Evolutionary conservation across 2,113 vertebrate genomes (phyloP), one percentile per base, ranked within the genome.

Genomic region (Prietella phreatophila): DNA sequence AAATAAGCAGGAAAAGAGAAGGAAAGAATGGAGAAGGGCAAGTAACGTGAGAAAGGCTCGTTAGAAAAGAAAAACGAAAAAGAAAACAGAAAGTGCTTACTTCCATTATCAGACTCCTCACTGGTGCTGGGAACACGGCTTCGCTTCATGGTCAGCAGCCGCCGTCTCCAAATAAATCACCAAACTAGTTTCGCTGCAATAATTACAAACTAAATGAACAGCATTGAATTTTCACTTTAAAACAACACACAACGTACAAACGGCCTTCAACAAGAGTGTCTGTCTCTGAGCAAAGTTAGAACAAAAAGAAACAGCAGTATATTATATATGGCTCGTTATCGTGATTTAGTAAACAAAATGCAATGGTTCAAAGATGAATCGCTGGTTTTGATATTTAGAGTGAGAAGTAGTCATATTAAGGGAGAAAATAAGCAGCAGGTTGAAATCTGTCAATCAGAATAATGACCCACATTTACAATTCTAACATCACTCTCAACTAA

Each of bases 81-180:
- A 30, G 47, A 81, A 90, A 79, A 20, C 10, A 76, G 42, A 14
- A 85, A 30, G 86, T 92, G 93, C 98, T 99, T 96, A 99, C 98
- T 99, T 95, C 96, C 97, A 96, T 99, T 97, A 94, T 98, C 98
- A 0, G 98, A 99, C 93, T 99, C 98, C 76, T 99, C 97, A 33
- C 97, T 98, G 96, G 97, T 98, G 96, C 98, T 99, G 83, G 95
- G 96, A 93, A 97, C 95, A 87, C 96, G 95, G 91, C 92, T 95
- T 89, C 97, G 96, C 97, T 99, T 99, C 98, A 99, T 99, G 93
- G 92, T 96, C 90, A 95, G 93, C 94, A 53, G 50, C 53, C 55
- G 85, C 81, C 58, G 86, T 63, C 79, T 88, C 80, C 27, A 73
- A 82, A 89, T 53, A 63, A 80, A 55, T 76, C 83, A 69, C 60